Percentiles rank a stretch among this genome's conserved stretches.
These are phyloP conservation scores for Lophius americanus DNA, from an alignment of 2,797 vertebrate genomes.

Conservation along the genomic window DNA sequence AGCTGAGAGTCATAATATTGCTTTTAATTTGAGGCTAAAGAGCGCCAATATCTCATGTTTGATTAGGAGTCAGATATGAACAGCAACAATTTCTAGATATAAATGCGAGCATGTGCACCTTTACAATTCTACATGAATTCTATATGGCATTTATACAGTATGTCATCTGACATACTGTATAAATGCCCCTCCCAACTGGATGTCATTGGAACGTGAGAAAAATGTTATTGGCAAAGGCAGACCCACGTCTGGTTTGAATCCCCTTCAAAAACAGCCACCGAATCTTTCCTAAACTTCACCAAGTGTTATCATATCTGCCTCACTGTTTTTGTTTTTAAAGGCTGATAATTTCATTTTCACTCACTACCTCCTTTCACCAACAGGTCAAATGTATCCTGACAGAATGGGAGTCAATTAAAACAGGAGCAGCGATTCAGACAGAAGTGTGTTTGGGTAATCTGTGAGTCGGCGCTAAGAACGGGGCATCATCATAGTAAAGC, in stretches of 20 bases:
- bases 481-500: not conserved
- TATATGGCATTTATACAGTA: not conserved
- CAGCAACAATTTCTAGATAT: not conserved
- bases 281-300: not conserved
- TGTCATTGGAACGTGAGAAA: not conserved
- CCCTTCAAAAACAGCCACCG: constrained; percentile 24
- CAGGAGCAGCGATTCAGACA: not conserved
- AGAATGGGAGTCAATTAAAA: constrained; percentile 12
- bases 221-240: constrained; percentile 9
- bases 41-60: not conserved
- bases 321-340: constrained; percentile 39
- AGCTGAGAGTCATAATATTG: not conserved
- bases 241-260: constrained; percentile 51
- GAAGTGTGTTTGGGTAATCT: not conserved
- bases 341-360: constrained; percentile 33
- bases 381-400: constrained; percentile 18
- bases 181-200: constrained; percentile 29
- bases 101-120: not conserved
- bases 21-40: constrained; percentile 5
- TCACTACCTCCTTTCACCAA: constrained; percentile 29
- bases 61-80: constrained; percentile 6
- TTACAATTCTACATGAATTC: too few species aligned
- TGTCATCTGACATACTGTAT: constrained; percentile 5
- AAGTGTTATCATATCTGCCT: constrained; percentile 25
- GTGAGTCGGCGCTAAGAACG: not conserved